Base-by-base conservation (phyloP, 1,140 invertebrate species). In the Philopotamus ludificatus region DNA sequence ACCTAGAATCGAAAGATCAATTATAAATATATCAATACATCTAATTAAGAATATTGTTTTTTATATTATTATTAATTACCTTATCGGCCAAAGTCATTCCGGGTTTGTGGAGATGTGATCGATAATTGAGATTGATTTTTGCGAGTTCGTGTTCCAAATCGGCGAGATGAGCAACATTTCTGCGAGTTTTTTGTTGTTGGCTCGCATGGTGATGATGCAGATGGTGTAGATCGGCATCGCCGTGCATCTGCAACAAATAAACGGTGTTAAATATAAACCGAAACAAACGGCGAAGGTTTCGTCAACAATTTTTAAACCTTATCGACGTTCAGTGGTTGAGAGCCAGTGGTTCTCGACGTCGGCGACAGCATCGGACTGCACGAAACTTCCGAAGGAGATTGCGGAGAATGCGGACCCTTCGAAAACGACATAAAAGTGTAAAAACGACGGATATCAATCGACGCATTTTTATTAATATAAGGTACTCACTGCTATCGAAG, bases 401-500 rank as follows among this genome's bases (percentile, higher is more conserved):
- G 76, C 34, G 79, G 79, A 7, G 79, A 81, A 57, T 77, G 72
- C 8, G 77, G 77, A 26, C 76, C 76, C 77, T 79, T 66, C 10
- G 42, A 63, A 51, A 51, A 8, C 15, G 23, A 51, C 15, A 55
- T 55, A 20, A 18, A 16, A 39, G 10, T 15, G 28, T 16, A 55
- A 16, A 39, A 34, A 4, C 23, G 2, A 55, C 10, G 20, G n/a
- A 8, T 8, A 54, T 39, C 8, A 39, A 39, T 50, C 47, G 21
- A 4, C n/a, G 20, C n/a, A 2, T 2, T 44, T 12, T 3, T 44
- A 12, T 15, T 3, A 44, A 44, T 3, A 15, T 44, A 18, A 16
- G 15, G 7, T 47, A 76, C 76, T 75, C 67, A 81, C 79, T 22
- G 81, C 81, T 66, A 85, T 83, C 22, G 78, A 81, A 26, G 82